Percentiles rank a stretch among this genome's conserved stretches.
These are phyloP conservation scores for Caenorhabditis uteleia DNA, from an alignment of 2,888 invertebrate genomes.

Conservation along the genomic window DNA sequence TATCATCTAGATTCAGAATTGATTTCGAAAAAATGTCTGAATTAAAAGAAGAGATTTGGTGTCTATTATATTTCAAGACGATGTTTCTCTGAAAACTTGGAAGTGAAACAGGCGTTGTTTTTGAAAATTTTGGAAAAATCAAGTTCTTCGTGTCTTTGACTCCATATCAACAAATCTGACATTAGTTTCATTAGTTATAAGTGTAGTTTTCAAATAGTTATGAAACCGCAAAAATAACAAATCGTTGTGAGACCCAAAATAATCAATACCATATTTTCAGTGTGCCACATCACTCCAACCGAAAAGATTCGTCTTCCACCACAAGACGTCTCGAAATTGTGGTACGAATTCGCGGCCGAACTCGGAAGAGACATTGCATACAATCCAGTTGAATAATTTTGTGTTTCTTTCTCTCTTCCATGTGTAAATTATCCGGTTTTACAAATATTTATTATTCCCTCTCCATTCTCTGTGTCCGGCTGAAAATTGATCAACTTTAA, in stretches of 20 bases:
- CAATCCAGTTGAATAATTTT: slow-evolving; percentile 44
- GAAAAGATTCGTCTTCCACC: slow-evolving; percentile 61
- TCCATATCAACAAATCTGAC: too few species aligned
- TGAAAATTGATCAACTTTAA: too few species aligned
- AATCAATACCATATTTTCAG: slow-evolving; percentile 40
- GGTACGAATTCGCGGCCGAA: slow-evolving; percentile 65
- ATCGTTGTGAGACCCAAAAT: background rate
- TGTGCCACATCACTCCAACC: slow-evolving; percentile 64
- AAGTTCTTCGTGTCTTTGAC: too few species aligned
- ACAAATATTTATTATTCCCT: slow-evolving; percentile 1
- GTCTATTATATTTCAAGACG: too few species aligned
- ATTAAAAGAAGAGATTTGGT: too few species aligned
- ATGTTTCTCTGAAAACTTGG: too few species aligned
- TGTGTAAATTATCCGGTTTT: slow-evolving; percentile 2
- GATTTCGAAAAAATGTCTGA: too few species aligned
- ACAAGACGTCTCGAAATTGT: slow-evolving; percentile 65
- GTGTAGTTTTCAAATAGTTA: background rate
- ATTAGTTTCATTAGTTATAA: too few species aligned
- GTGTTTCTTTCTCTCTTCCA: background rate
- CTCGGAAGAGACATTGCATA: slow-evolving; percentile 61
- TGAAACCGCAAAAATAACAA: slow-evolving; percentile 1
- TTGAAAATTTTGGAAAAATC: too few species aligned
- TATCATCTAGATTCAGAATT: too few species aligned
- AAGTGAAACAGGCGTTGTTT: too few species aligned
- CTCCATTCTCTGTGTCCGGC: slow-evolving; percentile 1